phyloP scores from a whole-genome alignment of 2,888 invertebrate genomes.

The Cataglyphis rosenhaueri region DNA sequence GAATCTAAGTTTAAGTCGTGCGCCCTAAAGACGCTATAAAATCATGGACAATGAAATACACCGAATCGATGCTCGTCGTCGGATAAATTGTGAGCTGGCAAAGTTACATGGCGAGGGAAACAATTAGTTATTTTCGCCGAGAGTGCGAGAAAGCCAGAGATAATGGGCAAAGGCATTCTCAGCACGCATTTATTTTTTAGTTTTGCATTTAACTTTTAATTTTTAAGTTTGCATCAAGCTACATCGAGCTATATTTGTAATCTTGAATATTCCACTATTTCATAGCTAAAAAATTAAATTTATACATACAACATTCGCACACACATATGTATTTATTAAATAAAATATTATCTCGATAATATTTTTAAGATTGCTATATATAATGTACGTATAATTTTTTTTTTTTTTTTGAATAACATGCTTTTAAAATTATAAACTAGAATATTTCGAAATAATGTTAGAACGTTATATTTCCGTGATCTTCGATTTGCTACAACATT shows the following conservation, averaged over 20 bases:
- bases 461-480: not conserved
- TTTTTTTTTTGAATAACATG: not conserved
- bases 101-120: not conserved
- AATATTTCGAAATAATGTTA: not conserved
- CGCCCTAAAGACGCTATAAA: not conserved
- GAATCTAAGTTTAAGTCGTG: slow-evolving; percentile 64
- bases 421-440: not conserved
- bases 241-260: not conserved
- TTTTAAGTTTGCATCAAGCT: not conserved
- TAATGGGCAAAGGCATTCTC: not conserved
- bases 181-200: not conserved
- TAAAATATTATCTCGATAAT: not conserved
- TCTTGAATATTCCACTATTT: not conserved
- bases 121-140: slow-evolving; percentile 1
- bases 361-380: not conserved
- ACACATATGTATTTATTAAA: not conserved
- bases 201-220: not conserved
- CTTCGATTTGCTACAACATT: slow-evolving; percentile 13
- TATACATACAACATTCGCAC: not conserved
- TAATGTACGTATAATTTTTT: not conserved
- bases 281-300: not conserved
- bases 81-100: not conserved
- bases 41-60: slow-evolving; percentile 35
- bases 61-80: slow-evolving; percentile 18
- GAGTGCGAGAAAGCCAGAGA: not conserved